A percentile compares a stretch with the other conserved stretches of the same genome.
These are phyloP conservation scores for Wiebesia pumilae DNA, from an alignment of 1,140 invertebrate genomes.

Conservation along the genomic window DNA sequence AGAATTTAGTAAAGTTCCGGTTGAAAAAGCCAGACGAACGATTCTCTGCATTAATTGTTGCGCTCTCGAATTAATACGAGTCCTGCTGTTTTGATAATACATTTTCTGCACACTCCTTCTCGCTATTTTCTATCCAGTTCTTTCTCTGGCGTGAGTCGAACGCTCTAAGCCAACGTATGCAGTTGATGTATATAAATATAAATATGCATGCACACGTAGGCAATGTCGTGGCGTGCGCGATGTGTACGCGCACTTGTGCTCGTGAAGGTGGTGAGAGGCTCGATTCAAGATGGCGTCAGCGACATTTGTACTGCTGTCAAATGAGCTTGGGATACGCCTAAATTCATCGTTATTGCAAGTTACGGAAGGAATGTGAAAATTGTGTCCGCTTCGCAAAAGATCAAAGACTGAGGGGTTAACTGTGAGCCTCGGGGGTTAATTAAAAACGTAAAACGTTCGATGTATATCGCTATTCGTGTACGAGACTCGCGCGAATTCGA, in stretches of 20 bases:
- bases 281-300: slow-evolving; percentile 69
- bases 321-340: slow-evolving; percentile 72
- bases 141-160: no score
- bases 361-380: slow-evolving; percentile 4
- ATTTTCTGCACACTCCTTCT: no score
- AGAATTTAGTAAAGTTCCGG: no score
- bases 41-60: no score
- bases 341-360: slow-evolving; percentile 35
- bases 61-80: no score
- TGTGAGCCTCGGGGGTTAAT: no score
- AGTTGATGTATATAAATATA: no score
- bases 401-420: background rate
- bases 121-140: background rate
- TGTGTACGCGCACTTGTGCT: background rate
- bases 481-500: slow-evolving; percentile 36
- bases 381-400: background rate
- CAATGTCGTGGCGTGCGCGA: no score
- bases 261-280: background rate
- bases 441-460: background rate
- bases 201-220: no score
- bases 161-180: no score
- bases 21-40: no score
- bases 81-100: no score
- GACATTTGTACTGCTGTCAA: slow-evolving; percentile 68
- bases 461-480: background rate